Percentiles rank a stretch among this genome's conserved stretches.
Conservation (phyloP, 2,797 vertebrate species). For the Squalus acanthias region DNA sequence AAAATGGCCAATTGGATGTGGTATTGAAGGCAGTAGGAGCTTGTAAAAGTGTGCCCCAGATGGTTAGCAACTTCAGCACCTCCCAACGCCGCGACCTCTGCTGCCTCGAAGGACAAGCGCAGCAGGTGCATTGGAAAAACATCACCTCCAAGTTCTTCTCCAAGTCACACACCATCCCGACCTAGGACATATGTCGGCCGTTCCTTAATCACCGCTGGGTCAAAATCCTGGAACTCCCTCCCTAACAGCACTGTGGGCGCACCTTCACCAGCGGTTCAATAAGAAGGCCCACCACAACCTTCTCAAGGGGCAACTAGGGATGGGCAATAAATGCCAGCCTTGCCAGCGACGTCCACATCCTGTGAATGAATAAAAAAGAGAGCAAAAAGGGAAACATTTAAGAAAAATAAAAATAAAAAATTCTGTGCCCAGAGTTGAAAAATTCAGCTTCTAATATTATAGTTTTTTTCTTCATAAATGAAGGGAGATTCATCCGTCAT, state of each 20-base stretch:
- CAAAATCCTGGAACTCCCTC: neutral
- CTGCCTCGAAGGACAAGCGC: neutral
- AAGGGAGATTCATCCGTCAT: neutral
- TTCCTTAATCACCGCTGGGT: neutral
- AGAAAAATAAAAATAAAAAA: neutral
- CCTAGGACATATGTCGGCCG: neutral
- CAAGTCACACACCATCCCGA: neutral
- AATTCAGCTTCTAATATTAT: neutral
- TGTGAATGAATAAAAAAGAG: neutral
- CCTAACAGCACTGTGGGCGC: neutral
- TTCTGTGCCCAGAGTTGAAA: neutral
- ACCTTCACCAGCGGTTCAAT: neutral
- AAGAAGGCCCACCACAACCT: neutral
- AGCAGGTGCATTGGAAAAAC: neutral
- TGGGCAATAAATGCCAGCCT: neutral
- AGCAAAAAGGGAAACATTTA: no score
- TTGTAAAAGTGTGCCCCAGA: neutral
- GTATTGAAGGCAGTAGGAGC: neutral
- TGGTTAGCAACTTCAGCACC: neutral
- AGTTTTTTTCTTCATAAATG: neutral
- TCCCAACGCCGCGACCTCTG: neutral
- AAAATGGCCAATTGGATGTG: neutral
- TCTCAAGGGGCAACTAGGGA: neutral
- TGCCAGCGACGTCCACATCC: neutral
- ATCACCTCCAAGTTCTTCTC: neutral